Base-by-base conservation (phyloP, 2,888 invertebrate species). In the Mactromeris polynyma region DNA sequence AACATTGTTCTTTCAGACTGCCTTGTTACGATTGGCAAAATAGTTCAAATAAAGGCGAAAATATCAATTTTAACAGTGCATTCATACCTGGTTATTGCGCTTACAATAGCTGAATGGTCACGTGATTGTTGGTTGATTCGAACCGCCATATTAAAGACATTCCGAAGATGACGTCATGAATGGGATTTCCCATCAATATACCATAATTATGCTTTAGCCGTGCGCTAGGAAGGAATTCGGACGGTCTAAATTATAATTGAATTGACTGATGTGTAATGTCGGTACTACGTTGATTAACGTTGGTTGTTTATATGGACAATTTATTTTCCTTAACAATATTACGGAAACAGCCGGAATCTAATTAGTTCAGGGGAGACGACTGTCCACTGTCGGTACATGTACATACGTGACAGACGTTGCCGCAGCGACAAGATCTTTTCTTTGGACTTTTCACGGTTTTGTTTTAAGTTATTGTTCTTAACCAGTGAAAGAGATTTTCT, bases 71-170 rank as follows among this genome's bases (percentile, higher is more conserved):
- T 73, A 73, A 83, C 51, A 83, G 40, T 73, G 81, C 89, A 78
- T 79, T 81, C 90, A 69, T 94, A 94, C 95, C 94, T 95, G 94
- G 93, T 92, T 93, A 93, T 92, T 94, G 93, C 93, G 93, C 94
- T 94, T 94, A 93, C 93, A 94, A 94, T 93, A 93, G 94, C 94
- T 93, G 89, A 94, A 92, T 93, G 94, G 94, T 95, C 95, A 95
- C 95, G 95, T 95, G 95, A 95, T 93, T 84, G 7, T 73, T 73
- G 78, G 84, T 54, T 26, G 77, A 51, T 95, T 95, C 94, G 94
- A 94, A 95, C 95, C 94, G 94, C 94, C 94, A 94, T 94, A 94
- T 78, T 93, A 94, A 93, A 94, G 93, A 93, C 90, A 92, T 93
- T 92, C 89, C 92, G 93, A 91, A 89, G 85, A 90, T 94, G 93